phyloP scores from a whole-genome alignment of 2,113 vertebrate genomes.

The Tyto alba region DNA sequence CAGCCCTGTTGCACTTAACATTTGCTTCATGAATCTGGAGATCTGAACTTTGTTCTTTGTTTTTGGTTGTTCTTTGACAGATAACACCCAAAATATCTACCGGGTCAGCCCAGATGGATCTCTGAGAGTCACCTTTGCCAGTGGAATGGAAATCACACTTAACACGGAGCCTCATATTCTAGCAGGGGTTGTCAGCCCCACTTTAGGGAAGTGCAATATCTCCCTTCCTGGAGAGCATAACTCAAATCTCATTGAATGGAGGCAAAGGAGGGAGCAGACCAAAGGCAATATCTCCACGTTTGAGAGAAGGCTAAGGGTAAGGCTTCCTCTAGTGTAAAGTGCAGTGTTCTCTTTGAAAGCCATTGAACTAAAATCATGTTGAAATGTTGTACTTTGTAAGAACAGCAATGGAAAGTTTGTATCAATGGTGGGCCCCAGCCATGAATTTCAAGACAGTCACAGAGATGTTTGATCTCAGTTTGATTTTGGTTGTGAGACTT shows the following conservation, averaged over 20 bases:
- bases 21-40: not conserved
- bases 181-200: slow-evolving; percentile 89
- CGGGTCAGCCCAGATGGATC: slow-evolving; percentile 92
- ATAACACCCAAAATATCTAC: slow-evolving; percentile 91
- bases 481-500: slow-evolving; percentile 29
- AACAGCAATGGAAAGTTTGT: not conserved
- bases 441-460: slow-evolving; percentile 36
- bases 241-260: slow-evolving; percentile 95
- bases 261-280: slow-evolving; percentile 93
- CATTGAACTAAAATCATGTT: not conserved
- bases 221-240: slow-evolving; percentile 93
- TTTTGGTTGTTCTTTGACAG: slow-evolving; percentile 64
- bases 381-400: slow-evolving; percentile 12
- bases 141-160: slow-evolving; percentile 93
- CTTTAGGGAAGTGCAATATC: slow-evolving; percentile 93
- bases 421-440: not conserved
- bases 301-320: slow-evolving; percentile 94
- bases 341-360: slow-evolving; percentile 23
- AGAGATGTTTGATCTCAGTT: slow-evolving; percentile 29
- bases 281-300: slow-evolving; percentile 93
- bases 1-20: not conserved
- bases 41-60: not conserved
- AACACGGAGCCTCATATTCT: slow-evolving; percentile 92
- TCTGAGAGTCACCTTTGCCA: slow-evolving; percentile 89
- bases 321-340: slow-evolving; percentile 38